Base-by-base conservation (phyloP, 2,113 vertebrate genomes). In the Callipepla squamata region DNA sequence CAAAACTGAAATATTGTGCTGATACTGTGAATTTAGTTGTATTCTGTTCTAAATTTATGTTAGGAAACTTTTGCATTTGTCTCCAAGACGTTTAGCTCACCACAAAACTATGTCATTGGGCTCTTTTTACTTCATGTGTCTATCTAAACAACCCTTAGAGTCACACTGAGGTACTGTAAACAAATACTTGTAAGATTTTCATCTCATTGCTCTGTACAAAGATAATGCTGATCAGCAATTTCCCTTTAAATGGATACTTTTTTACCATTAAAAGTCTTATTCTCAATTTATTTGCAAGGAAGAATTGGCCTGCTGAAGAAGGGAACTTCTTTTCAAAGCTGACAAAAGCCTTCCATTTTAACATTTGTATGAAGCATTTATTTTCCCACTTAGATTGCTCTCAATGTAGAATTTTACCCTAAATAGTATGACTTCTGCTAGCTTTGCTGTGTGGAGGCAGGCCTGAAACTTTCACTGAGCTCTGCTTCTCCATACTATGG, bases 1-100 rank as follows among this genome's bases (percentile, higher is more conserved):
- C 55, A 72, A 80, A 66, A 53, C 23, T 69, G 47, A 75, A 66
- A 63, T 63, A 63, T 92, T 90, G 93, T 86, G 38, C 61, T 94
- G 34, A 72, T 80, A 80, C 14, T 78, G 16, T 59, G 32, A 40
- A 59, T 90, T 73, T 63, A 69, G 42, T 69, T 68, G 44, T 85
- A 48, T 7, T 76, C 0, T 8, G 11, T 95, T 62, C 76, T 42
- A 74, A 85, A 77, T 42, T 40, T 36, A 59, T 75, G 11, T n/a
- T 32, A 16, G 58, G 4, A 45, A 2, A 14, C 5, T 59, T 77
- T 91, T 47, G 63, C 23, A 48, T 34, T 91, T 85, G 45, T 28
- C 32, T 90, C 45, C 21, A 30, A 93, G 66, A 79, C 36, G 45
- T 79, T 82, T 47, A 88, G 45, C 45, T 93, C 30, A 72, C 20